Conservation (phyloP, 2,113 vertebrate genomes). For the Motacilla tschutschensis region DNA sequence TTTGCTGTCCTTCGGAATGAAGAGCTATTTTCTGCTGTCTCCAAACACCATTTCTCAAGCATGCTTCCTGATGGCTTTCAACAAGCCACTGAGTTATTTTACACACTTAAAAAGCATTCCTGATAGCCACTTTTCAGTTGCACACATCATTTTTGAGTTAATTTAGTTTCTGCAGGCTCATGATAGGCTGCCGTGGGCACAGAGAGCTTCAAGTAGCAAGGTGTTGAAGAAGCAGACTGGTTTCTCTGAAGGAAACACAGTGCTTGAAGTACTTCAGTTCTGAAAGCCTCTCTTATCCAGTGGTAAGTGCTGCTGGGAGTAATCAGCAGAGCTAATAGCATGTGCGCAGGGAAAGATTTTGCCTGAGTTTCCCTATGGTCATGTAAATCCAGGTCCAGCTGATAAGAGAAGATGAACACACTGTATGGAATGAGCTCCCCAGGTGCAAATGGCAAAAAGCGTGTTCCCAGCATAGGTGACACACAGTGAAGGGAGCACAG, state of each 20-base stretch:
- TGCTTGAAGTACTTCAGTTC: constrained; percentile 43
- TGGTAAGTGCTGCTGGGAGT: constrained; percentile 20
- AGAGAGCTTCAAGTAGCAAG: constrained; percentile 18
- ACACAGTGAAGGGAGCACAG: not conserved
- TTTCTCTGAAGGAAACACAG: constrained; percentile 22
- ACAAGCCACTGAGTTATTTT: constrained; percentile 19
- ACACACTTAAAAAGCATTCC: constrained; percentile 5
- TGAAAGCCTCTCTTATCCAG: constrained; percentile 34
- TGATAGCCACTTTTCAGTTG: constrained; percentile 16
- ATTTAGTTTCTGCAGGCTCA: not conserved
- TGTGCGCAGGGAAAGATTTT: not conserved
- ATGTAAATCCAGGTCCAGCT: not conserved
- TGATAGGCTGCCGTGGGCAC: not conserved
- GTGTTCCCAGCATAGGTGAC: not conserved
- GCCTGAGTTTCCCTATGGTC: not conserved
- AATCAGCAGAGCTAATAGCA: constrained; percentile 14
- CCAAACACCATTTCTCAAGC: not conserved
- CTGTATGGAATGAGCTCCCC: not conserved
- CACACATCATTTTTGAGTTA: not conserved
- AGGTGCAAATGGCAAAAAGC: not conserved
- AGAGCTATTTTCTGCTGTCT: constrained; percentile 23
- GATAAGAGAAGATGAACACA: not conserved
- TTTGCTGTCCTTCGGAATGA: not conserved
- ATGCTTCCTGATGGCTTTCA: constrained; percentile 27
- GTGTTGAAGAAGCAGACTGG: constrained; percentile 4